phyloP scores from a whole-genome alignment of 2,797 vertebrate species.

The Scolopax rusticola region DNA sequence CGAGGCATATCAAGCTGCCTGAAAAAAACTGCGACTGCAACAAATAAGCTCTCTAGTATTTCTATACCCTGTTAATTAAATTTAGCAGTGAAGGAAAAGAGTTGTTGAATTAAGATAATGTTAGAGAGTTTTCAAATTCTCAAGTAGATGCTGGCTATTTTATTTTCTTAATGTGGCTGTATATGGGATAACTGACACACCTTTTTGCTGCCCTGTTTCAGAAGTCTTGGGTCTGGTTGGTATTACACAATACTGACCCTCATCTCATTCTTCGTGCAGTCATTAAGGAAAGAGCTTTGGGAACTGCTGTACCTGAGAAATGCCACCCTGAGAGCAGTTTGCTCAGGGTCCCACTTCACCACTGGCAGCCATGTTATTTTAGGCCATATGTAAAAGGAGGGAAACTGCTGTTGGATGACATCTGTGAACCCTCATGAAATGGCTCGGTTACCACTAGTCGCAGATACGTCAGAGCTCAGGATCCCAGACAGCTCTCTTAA shows the following conservation, averaged over 20 bases:
- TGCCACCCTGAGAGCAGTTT: neutral
- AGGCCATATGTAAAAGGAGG: neutral
- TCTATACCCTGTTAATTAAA: conserved; percentile 8
- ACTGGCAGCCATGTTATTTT: neutral
- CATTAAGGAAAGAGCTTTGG: neutral
- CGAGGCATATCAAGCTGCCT: neutral
- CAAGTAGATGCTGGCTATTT: neutral
- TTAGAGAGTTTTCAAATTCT: neutral
- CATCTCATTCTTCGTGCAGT: accelerated
- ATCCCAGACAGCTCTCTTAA: neutral
- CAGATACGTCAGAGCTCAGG: neutral
- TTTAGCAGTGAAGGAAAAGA: neutral
- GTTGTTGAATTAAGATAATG: neutral
- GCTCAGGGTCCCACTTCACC: neutral
- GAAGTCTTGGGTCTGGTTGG: neutral
- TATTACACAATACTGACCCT: neutral
- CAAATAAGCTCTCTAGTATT: neutral
- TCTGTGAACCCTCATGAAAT: neutral
- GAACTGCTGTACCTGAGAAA: accelerated
- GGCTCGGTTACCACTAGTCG: neutral
- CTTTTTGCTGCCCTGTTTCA: neutral
- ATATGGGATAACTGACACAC: neutral
- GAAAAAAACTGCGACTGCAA: neutral
- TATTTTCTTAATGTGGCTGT: neutral
- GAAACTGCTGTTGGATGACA: neutral